These are phyloP conservation scores for Ruditapes philippinarum DNA, from an alignment of 1,140 invertebrate genomes.

Conservation along the genomic window DNA sequence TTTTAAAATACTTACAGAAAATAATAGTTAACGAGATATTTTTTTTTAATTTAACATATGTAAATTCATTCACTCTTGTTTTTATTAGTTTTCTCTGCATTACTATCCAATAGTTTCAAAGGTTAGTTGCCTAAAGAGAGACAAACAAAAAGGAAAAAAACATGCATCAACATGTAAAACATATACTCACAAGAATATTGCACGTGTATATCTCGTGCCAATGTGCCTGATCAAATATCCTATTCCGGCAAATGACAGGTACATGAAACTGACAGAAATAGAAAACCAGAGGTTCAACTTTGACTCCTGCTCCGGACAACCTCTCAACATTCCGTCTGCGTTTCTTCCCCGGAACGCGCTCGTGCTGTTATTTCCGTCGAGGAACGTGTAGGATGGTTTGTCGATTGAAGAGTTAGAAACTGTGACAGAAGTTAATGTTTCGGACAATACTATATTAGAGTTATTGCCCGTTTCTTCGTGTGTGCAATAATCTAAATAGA, in stretches of 20 bases:
- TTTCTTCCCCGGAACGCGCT: neutral
- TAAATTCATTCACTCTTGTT: too few species aligned
- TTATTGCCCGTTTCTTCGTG: neutral
- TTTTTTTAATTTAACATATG: too few species aligned
- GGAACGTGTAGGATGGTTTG: neutral
- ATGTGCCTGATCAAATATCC: conserved; percentile 76
- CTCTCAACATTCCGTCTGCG: neutral
- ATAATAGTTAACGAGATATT: too few species aligned
- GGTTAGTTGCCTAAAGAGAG: too few species aligned
- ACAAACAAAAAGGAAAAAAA: too few species aligned
- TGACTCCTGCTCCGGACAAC: conserved; percentile 73
- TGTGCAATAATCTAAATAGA: conserved; percentile 60
- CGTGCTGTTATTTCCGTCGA: neutral
- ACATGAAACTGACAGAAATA: conserved; percentile 76
- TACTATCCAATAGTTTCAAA: too few species aligned
- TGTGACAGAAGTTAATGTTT: neutral
- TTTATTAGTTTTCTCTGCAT: too few species aligned
- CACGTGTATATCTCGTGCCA: conserved; percentile 75
- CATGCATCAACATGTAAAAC: too few species aligned
- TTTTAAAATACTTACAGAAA: too few species aligned
- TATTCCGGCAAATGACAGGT: conserved; percentile 74
- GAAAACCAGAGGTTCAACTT: conserved; percentile 78
- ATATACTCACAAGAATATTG: conserved; percentile 77
- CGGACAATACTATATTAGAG: neutral
- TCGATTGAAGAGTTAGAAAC: neutral